Evolutionary conservation across 2,888 invertebrate genomes (phyloP).

Genomic region (Trichogramma evanescens): DNA sequence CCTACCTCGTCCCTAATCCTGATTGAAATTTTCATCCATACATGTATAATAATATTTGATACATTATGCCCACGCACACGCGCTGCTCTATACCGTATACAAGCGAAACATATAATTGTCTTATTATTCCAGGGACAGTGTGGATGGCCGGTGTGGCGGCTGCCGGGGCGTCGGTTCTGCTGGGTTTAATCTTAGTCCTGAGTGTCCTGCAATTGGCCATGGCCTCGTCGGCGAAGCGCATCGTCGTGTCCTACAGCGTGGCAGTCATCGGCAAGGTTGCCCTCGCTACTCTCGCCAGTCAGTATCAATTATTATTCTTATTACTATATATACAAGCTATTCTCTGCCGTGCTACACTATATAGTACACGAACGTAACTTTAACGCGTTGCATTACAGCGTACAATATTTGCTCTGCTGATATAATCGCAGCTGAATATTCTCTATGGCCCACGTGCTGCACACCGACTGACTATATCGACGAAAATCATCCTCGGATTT

Average conservation of each 20-base stretch:
- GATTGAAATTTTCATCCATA: no score
- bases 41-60: no score
- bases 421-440: no score
- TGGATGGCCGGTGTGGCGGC: conserved; percentile 76
- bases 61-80: no score
- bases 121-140: conserved; percentile 62
- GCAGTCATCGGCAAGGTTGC: conserved; percentile 74
- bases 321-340: not conserved
- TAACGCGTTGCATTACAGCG: no score
- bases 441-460: no score
- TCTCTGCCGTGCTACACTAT: not conserved
- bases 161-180: conserved; percentile 63
- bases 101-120: conserved; percentile 1
- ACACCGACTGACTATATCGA: no score
- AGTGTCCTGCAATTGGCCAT: conserved; percentile 79
- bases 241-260: conserved; percentile 69
- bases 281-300: conserved; percentile 70
- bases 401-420: no score
- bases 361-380: no score
- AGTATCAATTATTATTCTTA: conserved; percentile 40
- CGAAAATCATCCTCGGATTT: no score
- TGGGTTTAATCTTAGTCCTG: conserved; percentile 72
- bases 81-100: not conserved
- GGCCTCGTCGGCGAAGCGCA: conserved; percentile 77
- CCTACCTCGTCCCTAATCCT: no score